These are phyloP conservation scores for Chrysaora quinquecirrha DNA, from an alignment of 30 jellyfish, hydroid and myxozoan genomes.

Conservation along the genomic window DNA sequence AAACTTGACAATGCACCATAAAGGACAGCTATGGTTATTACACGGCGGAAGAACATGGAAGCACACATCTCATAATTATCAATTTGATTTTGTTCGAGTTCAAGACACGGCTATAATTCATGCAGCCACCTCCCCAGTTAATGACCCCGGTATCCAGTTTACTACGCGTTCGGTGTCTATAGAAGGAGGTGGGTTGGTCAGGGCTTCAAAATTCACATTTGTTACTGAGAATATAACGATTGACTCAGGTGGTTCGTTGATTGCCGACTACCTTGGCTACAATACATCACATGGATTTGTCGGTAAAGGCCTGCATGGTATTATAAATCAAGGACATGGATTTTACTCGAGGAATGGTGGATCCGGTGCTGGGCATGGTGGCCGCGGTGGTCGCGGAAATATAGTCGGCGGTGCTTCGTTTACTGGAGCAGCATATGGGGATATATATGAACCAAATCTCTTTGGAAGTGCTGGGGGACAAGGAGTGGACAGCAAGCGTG, in stretches of 20 bases:
- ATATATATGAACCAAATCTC: constrained; percentile 43
- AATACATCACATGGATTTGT: constrained; percentile 62
- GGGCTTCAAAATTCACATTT: constrained; percentile 65
- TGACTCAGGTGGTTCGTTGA: constrained; percentile 64
- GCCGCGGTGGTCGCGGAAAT: constrained; percentile 71
- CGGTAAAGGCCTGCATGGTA: constrained; percentile 63
- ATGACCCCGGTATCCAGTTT: constrained; percentile 56
- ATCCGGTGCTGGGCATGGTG: constrained; percentile 78
- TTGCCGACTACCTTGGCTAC: constrained; percentile 66
- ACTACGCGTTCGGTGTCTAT: constrained; percentile 39
- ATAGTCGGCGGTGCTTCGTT: constrained; percentile 57
- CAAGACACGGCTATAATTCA: constrained; percentile 69
- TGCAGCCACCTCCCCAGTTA: constrained; percentile 70
- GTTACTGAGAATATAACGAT: constrained; percentile 65
- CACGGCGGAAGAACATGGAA: constrained; percentile 74
- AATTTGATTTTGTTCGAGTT: constrained; percentile 57
- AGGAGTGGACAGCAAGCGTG: constrained; percentile 40
- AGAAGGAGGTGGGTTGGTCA: constrained; percentile 71
- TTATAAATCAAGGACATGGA: constrained; percentile 60
- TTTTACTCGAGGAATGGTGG: constrained; percentile 57
- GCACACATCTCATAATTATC: constrained; percentile 33
- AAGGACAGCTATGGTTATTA: constrained; percentile 51
- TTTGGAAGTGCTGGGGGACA: constrained; percentile 72
- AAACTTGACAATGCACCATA: constrained; percentile 66
- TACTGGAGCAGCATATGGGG: constrained; percentile 78